Conservation (phyloP, 2,888 invertebrate genomes). For the Cryptocephalus moraei region DNA sequence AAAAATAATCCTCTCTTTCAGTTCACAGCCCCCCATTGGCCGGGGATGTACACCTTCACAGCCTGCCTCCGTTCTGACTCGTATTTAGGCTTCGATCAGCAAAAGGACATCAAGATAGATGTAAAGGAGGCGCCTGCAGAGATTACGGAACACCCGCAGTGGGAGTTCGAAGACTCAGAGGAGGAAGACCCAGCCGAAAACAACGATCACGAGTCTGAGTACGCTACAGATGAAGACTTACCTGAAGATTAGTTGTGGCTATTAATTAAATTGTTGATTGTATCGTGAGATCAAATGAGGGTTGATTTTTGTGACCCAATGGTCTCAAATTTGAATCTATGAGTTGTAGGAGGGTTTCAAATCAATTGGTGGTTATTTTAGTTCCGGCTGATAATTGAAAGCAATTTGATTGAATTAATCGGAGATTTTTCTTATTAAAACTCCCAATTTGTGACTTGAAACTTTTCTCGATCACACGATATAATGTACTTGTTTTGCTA, state of each 20-base stretch:
- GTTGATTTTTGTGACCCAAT: too few species aligned
- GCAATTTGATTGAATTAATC: too few species aligned
- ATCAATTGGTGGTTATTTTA: too few species aligned
- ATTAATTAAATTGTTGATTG: too few species aligned
- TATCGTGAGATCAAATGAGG: too few species aligned
- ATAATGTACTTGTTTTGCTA: too few species aligned
- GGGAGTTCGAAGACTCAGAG: slow-evolving; percentile 93
- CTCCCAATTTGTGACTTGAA: too few species aligned
- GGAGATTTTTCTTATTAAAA: too few species aligned
- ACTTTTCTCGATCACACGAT: too few species aligned
- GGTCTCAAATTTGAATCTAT: too few species aligned
- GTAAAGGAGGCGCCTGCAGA: slow-evolving; percentile 92
- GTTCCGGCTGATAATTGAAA: too few species aligned
- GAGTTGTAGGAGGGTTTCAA: too few species aligned
- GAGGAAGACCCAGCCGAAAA: slow-evolving; percentile 51
- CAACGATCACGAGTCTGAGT: slow-evolving; percentile 55
- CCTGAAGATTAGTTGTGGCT: slow-evolving; percentile 35
- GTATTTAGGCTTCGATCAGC: slow-evolving; percentile 93
- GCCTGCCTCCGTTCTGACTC: slow-evolving; percentile 94
- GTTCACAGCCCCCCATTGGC: slow-evolving; percentile 93
- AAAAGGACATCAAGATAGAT: slow-evolving; percentile 91
- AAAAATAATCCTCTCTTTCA: slow-evolving; percentile 21
- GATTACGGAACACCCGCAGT: slow-evolving; percentile 88
- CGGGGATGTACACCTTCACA: slow-evolving; percentile 84
- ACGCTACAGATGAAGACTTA: slow-evolving; percentile 57